A percentile compares a stretch with the other conserved stretches of the same genome.
Conservation (phyloP, 2,797 vertebrate species). For the Harpagifer antarcticus region DNA sequence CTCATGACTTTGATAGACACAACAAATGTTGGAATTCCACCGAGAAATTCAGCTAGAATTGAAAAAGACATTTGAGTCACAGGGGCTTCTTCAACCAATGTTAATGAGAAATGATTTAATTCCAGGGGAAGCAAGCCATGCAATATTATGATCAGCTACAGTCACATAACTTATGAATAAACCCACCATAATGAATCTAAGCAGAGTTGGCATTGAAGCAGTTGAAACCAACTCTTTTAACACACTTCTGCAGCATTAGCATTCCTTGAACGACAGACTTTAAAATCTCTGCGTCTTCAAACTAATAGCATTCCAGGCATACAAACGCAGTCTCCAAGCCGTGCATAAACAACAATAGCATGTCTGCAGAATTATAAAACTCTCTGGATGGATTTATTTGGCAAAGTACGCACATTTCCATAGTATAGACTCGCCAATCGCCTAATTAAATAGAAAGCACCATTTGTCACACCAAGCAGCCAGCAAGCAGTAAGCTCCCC, state of each 20-base stretch:
- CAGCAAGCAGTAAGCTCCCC: slow-evolving; percentile 45
- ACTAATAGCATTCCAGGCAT: slow-evolving; percentile 49
- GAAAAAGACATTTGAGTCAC: background rate
- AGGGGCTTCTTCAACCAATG: background rate
- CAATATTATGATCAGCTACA: slow-evolving; percentile 3
- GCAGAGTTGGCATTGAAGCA: background rate
- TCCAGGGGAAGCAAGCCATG: background rate
- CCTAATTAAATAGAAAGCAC: slow-evolving; percentile 81
- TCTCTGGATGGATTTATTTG: slow-evolving; percentile 68
- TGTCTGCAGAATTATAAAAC: slow-evolving; percentile 52
- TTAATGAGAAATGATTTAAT: background rate
- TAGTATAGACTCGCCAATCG: slow-evolving; percentile 69
- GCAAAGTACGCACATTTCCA: slow-evolving; percentile 64
- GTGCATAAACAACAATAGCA: slow-evolving; percentile 21
- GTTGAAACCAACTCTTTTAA: background rate
- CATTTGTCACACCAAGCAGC: slow-evolving; percentile 71
- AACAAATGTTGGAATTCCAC: slow-evolving; percentile 4
- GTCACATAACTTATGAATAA: slow-evolving; percentile 18
- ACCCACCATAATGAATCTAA: background rate
- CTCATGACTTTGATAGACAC: slow-evolving; percentile 21
- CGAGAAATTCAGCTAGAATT: background rate
- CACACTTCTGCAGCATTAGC: slow-evolving; percentile 21
- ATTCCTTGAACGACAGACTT: slow-evolving; percentile 15
- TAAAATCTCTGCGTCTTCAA: slow-evolving; percentile 23
- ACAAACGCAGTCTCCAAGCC: background rate